phyloP scores from a whole-genome alignment of 2,113 vertebrate genomes.

The Pseudorectes ferrugineus region DNA sequence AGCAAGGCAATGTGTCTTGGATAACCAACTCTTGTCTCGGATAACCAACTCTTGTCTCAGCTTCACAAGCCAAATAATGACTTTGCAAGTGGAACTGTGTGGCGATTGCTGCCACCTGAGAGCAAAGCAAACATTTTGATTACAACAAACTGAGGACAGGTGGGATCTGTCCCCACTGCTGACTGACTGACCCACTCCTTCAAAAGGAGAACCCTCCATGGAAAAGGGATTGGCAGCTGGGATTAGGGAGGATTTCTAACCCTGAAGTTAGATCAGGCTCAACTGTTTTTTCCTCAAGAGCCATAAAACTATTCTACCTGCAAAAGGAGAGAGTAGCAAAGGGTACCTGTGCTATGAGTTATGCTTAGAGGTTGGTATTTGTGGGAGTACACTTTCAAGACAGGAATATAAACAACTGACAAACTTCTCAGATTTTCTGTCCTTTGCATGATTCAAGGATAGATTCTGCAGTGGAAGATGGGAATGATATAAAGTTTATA shows the following conservation, averaged over 20 bases:
- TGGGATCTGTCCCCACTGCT: neutral
- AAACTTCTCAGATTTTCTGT: neutral
- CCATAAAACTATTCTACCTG: neutral
- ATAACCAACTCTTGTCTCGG: neutral
- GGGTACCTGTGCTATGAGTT: neutral
- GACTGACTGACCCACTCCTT: neutral
- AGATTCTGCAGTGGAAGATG: neutral
- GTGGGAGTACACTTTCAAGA: neutral
- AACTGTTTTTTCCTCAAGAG: neutral
- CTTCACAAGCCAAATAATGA: neutral
- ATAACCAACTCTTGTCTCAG: neutral
- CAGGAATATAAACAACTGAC: neutral
- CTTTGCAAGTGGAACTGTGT: neutral
- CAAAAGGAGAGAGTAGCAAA: neutral
- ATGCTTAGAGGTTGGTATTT: neutral
- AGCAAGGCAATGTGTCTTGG: fast-evolving
- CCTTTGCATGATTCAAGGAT: neutral
- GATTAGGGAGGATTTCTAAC: neutral
- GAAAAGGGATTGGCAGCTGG: neutral
- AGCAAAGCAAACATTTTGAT: neutral
- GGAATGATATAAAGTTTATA: neutral
- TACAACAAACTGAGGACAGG: neutral
- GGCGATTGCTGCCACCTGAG: neutral
- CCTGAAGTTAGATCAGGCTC: neutral
- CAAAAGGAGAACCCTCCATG: neutral